phyloP scores from a whole-genome alignment of 2,888 invertebrate species.

The Apomyelois bistriatella region DNA sequence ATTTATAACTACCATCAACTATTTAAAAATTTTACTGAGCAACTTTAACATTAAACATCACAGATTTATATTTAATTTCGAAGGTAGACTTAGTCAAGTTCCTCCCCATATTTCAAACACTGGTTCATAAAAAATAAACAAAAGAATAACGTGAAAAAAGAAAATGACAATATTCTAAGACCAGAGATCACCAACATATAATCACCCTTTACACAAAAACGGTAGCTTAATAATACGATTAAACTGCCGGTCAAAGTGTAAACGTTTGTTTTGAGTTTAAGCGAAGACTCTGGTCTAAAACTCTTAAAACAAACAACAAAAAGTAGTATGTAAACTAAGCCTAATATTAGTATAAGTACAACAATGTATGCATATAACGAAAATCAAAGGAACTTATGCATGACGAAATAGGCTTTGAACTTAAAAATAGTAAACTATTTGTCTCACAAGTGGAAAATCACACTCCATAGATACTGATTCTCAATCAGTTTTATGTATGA shows the following conservation, averaged over 20 bases:
- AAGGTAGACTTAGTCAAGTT: conserved; percentile 24
- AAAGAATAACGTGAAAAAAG: conserved; percentile 30
- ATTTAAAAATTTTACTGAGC: conserved; percentile 62
- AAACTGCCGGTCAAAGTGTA: no score
- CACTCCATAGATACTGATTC: conserved; percentile 7
- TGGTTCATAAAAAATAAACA: conserved; percentile 26
- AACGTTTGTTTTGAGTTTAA: no score
- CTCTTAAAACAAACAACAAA: conserved; percentile 33
- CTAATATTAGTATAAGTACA: conserved; percentile 49
- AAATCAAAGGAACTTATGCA: conserved; percentile 49
- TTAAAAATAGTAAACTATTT: conserved; percentile 24
- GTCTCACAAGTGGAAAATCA: background rate
- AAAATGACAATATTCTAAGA: conserved; percentile 24
- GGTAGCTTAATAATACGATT: no score
- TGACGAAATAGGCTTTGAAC: conserved; percentile 21
- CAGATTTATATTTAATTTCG: conserved; percentile 36
- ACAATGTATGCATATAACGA: conserved; percentile 43
- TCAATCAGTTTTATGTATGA: background rate
- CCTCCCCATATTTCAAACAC: conserved; percentile 25
- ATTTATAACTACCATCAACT: conserved; percentile 28
- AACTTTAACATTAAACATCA: conserved; percentile 58
- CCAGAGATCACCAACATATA: no score
- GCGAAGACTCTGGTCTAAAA: no score
- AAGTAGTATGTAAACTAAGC: conserved; percentile 16
- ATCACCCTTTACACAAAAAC: no score